A percentile compares a stretch with the other conserved stretches of the same genome.
Conservation (phyloP, 2,797 vertebrate genomes). For the Pangasius sanitwongsei region DNA sequence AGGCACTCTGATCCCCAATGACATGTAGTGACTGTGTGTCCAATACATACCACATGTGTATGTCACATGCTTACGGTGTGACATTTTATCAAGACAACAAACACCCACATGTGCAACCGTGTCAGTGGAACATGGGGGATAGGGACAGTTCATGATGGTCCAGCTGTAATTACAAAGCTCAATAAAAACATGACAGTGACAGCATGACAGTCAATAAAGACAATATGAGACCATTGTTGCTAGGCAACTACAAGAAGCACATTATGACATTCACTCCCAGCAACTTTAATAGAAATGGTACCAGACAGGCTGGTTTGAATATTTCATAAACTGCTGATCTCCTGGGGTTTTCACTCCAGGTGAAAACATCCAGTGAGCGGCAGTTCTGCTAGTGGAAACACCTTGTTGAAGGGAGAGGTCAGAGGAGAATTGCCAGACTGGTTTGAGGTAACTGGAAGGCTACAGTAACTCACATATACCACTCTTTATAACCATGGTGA, state of each 20-base stretch:
- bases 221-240: background rate
- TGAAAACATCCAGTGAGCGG: background rate
- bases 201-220: background rate
- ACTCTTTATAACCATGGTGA: background rate
- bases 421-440: background rate
- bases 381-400: background rate
- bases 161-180: background rate
- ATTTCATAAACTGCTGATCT: background rate
- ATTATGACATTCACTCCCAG: background rate
- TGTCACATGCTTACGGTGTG: background rate
- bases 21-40: background rate
- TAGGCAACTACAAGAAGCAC: background rate
- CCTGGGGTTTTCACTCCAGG: background rate
- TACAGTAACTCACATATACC: background rate
- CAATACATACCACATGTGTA: background rate
- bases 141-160: background rate
- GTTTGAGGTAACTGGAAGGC: background rate
- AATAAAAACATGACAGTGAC: slow-evolving; percentile 6
- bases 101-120: background rate
- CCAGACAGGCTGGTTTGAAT: background rate
- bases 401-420: background rate
- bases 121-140: too few species aligned
- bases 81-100: background rate
- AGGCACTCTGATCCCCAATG: background rate
- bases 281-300: background rate